These are phyloP conservation scores for Enteromius radiatus DNA, from an alignment of 2,797 vertebrate genomes.

Conservation along the genomic window DNA sequence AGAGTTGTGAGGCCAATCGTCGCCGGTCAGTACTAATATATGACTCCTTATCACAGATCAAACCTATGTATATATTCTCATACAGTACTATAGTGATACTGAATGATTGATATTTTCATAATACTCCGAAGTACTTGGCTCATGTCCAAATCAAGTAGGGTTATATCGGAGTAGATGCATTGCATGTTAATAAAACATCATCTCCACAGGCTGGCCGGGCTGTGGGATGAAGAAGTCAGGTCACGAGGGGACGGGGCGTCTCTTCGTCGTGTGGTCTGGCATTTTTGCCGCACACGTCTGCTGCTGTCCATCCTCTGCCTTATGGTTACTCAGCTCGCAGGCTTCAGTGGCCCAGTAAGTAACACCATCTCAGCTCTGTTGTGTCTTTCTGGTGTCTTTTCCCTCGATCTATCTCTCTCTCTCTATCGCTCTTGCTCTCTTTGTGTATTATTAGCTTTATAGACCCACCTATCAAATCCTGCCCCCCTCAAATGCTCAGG, in stretches of 20 bases:
- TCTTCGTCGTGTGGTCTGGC: constrained; percentile 85
- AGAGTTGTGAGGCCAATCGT: constrained; percentile 88
- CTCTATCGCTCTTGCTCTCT: constrained; percentile 43
- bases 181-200: background rate
- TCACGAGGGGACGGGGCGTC: constrained; percentile 83
- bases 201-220: constrained; percentile 79
- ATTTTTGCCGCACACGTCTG: constrained; percentile 89
- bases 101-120: background rate
- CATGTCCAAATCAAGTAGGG: background rate
- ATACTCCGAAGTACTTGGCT: background rate
- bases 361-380: constrained; percentile 65
- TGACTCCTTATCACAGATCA: background rate
- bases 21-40: constrained; percentile 79
- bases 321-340: constrained; percentile 91
- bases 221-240: constrained; percentile 87
- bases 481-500: constrained; percentile 60
- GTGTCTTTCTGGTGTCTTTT: constrained; percentile 51
- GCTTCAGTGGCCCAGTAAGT: constrained; percentile 96
- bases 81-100: background rate
- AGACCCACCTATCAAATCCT: constrained; percentile 49
- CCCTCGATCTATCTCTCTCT: constrained; percentile 43
- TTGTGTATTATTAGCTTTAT: constrained; percentile 56
- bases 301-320: constrained; percentile 91
- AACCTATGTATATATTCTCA: background rate
- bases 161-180: background rate